Percentiles rank a stretch among this genome's conserved stretches.
Conservation (phyloP, 2,888 invertebrate genomes). For the Arge pagana region DNA sequence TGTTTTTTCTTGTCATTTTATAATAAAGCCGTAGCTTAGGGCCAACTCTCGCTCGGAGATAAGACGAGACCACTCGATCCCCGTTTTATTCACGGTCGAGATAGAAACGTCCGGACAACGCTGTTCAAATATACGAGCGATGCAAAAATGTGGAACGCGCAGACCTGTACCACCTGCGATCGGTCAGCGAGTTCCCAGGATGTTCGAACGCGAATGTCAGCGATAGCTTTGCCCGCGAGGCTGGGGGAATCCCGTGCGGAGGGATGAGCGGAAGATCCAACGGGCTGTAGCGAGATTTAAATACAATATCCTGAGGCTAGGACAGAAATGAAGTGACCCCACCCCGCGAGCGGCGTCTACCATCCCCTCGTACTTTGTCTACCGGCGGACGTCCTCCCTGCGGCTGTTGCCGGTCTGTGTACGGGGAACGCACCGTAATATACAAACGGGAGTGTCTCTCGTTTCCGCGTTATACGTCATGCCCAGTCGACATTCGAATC, state of each 20-base stretch:
- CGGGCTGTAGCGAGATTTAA: slow-evolving; percentile 36
- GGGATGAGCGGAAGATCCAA: slow-evolving; percentile 33
- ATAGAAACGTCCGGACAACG: neutral
- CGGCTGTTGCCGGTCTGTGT: neutral
- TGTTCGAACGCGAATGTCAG: slow-evolving; percentile 22
- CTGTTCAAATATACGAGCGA: neutral
- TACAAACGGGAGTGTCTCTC: neutral
- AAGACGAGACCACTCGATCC: too few relatives aligned
- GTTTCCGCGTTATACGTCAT: too few relatives aligned
- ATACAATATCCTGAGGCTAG: slow-evolving; percentile 43
- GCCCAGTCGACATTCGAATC: too few relatives aligned
- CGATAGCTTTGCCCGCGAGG: neutral
- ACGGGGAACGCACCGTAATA: neutral
- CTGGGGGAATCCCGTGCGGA: slow-evolving; percentile 24
- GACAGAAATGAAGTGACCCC: slow-evolving; percentile 33
- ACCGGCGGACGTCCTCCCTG: slow-evolving; percentile 2
- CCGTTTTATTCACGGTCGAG: too few relatives aligned
- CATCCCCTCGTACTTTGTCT: slow-evolving; percentile 12
- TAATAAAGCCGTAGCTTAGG: too few relatives aligned
- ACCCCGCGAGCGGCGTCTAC: slow-evolving; percentile 1
- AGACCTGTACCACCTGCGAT: slow-evolving; percentile 42
- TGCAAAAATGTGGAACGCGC: slow-evolving; percentile 11
- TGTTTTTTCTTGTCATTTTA: too few relatives aligned
- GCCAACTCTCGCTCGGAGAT: too few relatives aligned
- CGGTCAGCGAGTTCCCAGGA: slow-evolving; percentile 41